Percentiles rank a stretch among this genome's conserved stretches.
phyloP scores from a whole-genome alignment of 2,797 vertebrate species.

The Propithecus deckenii region DNA sequence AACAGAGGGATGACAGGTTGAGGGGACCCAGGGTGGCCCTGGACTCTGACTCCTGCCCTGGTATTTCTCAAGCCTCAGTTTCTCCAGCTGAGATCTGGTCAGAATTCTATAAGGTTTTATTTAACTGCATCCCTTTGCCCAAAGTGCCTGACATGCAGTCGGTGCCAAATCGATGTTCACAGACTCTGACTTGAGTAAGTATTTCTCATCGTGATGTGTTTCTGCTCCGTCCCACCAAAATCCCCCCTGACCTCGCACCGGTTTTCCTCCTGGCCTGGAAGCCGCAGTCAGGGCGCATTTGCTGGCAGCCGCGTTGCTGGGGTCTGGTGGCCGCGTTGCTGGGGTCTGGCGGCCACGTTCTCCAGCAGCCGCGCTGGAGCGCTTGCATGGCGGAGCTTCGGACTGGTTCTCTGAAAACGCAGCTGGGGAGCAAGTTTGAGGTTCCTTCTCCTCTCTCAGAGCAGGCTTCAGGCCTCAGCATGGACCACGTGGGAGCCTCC shows the following conservation, averaged over 20 bases:
- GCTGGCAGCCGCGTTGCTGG: rapidly evolving
- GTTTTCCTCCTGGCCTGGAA: neutral
- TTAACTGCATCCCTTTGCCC: neutral
- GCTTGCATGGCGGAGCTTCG: rapidly evolving
- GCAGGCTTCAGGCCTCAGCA: neutral
- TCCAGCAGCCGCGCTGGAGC: rapidly evolving
- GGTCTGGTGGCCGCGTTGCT: neutral
- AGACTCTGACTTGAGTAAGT: neutral
- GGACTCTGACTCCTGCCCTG: neutral
- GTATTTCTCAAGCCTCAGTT: neutral
- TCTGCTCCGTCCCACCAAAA: neutral
- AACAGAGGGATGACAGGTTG: neutral
- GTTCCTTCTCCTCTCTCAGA: neutral
- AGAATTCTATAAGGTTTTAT: neutral
- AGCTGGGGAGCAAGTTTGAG: neutral
- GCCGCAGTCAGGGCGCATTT: neutral
- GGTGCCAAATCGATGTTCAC: neutral
- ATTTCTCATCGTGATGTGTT: neutral
- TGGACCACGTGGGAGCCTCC: neutral
- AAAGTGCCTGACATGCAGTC: too few species aligned
- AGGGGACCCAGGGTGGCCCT: neutral
- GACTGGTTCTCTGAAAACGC: neutral
- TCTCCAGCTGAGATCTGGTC: neutral
- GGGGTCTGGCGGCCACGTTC: neutral
- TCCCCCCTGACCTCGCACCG: neutral